phyloP scores from a whole-genome alignment of 2,113 vertebrate genomes.

The Melospiza georgiana region DNA sequence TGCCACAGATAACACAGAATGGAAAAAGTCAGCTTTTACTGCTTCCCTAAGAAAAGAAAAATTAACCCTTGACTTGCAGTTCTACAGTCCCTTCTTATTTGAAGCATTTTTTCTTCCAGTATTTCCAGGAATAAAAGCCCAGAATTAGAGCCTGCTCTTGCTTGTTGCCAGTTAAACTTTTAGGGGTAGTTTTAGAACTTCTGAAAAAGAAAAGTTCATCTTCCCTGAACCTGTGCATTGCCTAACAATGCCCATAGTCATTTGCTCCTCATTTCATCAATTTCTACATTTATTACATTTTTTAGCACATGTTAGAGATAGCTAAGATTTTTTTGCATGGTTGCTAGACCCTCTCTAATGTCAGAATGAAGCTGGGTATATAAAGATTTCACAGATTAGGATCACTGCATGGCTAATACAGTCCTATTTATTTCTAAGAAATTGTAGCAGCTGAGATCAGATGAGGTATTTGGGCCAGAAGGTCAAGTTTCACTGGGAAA shows the following conservation, averaged over 20 bases:
- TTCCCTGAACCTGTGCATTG: slow-evolving; percentile 26
- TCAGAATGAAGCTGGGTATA: not conserved
- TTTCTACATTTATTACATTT: slow-evolving; percentile 50
- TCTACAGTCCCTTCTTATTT: not conserved
- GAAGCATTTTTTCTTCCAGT: not conserved
- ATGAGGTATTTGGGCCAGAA: slow-evolving; percentile 39
- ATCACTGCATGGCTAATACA: slow-evolving; percentile 38
- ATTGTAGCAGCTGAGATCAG: slow-evolving; percentile 25
- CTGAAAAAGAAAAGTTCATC: slow-evolving; percentile 29
- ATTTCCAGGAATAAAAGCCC: not conserved
- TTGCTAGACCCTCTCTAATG: slow-evolving; percentile 54
- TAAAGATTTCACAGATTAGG: slow-evolving; percentile 51
- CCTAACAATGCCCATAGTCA: slow-evolving; percentile 15
- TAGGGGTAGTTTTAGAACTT: not conserved
- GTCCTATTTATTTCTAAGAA: slow-evolving; percentile 41
- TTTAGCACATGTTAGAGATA: slow-evolving; percentile 7
- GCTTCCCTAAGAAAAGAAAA: slow-evolving; percentile 22
- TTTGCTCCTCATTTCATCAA: slow-evolving; percentile 47
- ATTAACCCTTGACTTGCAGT: slow-evolving; percentile 43
- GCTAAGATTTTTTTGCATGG: slow-evolving; percentile 56
- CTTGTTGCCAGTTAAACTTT: not conserved
- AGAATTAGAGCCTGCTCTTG: not conserved
- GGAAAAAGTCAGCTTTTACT: not conserved
- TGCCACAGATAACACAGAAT: not conserved
- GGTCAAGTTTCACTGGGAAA: slow-evolving; percentile 13